These are phyloP conservation scores for Otis tarda DNA, from an alignment of 2,113 vertebrate species.

Conservation along the genomic window DNA sequence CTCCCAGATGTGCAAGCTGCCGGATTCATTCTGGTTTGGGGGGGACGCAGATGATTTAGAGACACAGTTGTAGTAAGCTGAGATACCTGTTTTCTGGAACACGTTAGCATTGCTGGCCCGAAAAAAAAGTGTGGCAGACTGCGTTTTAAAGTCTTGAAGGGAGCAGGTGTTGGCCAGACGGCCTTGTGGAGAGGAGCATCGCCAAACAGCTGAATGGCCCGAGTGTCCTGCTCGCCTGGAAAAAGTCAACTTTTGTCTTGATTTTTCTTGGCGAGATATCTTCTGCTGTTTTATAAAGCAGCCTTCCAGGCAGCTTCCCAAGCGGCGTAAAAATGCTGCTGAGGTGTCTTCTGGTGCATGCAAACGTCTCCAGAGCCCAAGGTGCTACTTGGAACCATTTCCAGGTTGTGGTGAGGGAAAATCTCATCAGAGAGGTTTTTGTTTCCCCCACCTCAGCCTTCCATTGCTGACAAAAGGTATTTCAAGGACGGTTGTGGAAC, in stretches of 20 bases:
- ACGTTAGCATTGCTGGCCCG: background rate
- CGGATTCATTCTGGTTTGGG: background rate
- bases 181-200: background rate
- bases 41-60: background rate
- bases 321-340: background rate
- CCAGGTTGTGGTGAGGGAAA: background rate
- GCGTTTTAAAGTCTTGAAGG: background rate
- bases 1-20: background rate
- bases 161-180: conserved; percentile 38
- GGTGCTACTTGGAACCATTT: background rate
- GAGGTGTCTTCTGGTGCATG: background rate
- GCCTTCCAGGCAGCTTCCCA: background rate
- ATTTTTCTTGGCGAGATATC: conserved; percentile 8
- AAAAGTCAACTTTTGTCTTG: conserved; percentile 28
- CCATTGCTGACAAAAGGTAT: background rate
- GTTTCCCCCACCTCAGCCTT: background rate
- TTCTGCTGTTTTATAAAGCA: background rate
- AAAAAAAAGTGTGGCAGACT: background rate
- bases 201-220: background rate
- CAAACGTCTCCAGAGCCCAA: background rate
- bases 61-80: background rate
- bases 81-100: conserved; percentile 1
- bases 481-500: fast-evolving
- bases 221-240: background rate
- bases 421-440: background rate